phyloP scores from a whole-genome alignment of 2,888 invertebrate genomes.

The Rhimphoctona megacephalus region DNA sequence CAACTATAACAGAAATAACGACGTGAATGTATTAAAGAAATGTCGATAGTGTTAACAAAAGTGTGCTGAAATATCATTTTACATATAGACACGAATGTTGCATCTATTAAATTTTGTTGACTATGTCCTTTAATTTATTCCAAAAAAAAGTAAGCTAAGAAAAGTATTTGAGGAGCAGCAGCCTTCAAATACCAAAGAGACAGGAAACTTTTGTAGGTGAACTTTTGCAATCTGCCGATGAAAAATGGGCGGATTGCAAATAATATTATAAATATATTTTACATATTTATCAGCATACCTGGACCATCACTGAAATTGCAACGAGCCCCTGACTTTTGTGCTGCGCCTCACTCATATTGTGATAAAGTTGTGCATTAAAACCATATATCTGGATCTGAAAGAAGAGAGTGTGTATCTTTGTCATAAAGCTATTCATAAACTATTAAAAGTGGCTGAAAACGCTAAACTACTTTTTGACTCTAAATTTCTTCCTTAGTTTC shows the following conservation, averaged over 20 bases:
- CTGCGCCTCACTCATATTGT: conserved; percentile 98
- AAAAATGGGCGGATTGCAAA: too few relatives aligned
- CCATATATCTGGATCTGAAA: conserved; percentile 97
- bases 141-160: neutral
- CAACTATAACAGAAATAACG: conserved; percentile 88
- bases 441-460: neutral
- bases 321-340: conserved; percentile 98
- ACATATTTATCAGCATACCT: conserved; percentile 88
- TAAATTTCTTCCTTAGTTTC: neutral
- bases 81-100: neutral
- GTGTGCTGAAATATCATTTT: neutral
- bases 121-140: neutral
- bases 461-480: neutral
- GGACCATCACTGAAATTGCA: conserved; percentile 97
- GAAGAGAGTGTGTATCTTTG: conserved; percentile 63
- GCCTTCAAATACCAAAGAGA: neutral
- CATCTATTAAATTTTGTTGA: neutral
- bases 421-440: neutral
- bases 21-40: neutral
- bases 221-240: too few relatives aligned
- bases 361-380: conserved; percentile 98
- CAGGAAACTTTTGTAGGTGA: neutral
- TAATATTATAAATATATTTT: neutral
- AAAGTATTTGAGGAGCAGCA: neutral
- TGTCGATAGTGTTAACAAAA: neutral